Evolutionary conservation across 2,113 vertebrate genomes (phyloP), one percentile per base, ranked within the genome.

Genomic region (Hucho hucho): DNA sequence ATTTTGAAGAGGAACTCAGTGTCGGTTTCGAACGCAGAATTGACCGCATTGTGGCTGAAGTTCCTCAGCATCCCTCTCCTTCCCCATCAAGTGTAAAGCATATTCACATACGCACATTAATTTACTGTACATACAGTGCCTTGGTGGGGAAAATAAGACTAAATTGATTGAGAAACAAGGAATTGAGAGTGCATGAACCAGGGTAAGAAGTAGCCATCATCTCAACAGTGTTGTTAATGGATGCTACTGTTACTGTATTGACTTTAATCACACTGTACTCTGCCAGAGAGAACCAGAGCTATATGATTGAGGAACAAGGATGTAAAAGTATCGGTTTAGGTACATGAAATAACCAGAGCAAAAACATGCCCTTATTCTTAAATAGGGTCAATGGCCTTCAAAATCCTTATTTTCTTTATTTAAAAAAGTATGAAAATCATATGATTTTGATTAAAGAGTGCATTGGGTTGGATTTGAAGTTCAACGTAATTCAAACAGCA

Each of bases 1-100:
- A 77, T 63, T 32, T 24, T 53, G 69, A 80, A 70, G 65, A 78
- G 74, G 79, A 84, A 78, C 59, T 77, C 24, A 6, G 9, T 22
- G 47, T 37, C 32, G 70, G 69, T 79, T 84, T 79, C 25, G 12
- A 26, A 53, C n/a, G 4, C 68, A 29, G 13, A 58, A 26, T 25
- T 66, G 67, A 73, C 75, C 43, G 1, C 73, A 71, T 9, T 29
- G 64, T 24, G 65, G 59, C 64, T 64, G n/a, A 58, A 47, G 26
- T 73, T 72, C 79, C 59, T 43, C 20, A 6, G 29, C 4, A 26
- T 26, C 9, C 4, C 63, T 16, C 26, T 65, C 25, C 24, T 65
- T 28, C 25, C 64, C 26, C 64, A 9, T 65, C 25, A 25, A 26
- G 24, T 13, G 13, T 28, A 18, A 13, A 65, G 4, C 13, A 65